Percentiles rank a stretch among this genome's conserved stretches.
Conservation (phyloP, 2,797 vertebrate species). For the Kryptolebias ocellatus region DNA sequence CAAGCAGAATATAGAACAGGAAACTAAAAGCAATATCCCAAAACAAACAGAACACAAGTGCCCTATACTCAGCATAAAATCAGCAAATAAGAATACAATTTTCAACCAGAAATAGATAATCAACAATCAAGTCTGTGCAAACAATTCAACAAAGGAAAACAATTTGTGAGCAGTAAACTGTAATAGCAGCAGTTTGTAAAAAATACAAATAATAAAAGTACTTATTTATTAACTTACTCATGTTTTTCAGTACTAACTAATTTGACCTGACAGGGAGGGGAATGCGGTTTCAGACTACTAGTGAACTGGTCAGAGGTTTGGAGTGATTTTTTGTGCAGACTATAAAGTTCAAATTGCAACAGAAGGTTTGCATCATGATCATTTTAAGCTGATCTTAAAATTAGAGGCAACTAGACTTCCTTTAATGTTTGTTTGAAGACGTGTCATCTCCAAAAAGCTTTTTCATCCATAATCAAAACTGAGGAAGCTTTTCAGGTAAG, state of each 20-base stretch:
- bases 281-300: background rate
- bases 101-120: background rate
- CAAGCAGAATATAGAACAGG: background rate
- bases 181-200: background rate
- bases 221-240: background rate
- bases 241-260: background rate
- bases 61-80: background rate
- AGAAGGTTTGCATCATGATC: background rate
- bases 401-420: too few species aligned
- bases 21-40: background rate
- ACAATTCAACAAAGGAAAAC: background rate
- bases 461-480: too few species aligned
- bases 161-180: too few species aligned
- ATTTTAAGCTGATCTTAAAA: background rate
- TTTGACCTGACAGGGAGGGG: background rate
- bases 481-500: too few species aligned
- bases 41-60: background rate
- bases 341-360: background rate
- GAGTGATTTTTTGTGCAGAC: background rate
- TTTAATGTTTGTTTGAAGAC: too few species aligned
- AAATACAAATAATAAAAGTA: too few species aligned
- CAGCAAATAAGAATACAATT: background rate
- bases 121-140: background rate
- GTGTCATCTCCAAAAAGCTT: too few species aligned
- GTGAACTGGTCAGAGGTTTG: background rate